Conservation (phyloP, 2,113 vertebrate species). For the Rhinichthys klamathensis region DNA sequence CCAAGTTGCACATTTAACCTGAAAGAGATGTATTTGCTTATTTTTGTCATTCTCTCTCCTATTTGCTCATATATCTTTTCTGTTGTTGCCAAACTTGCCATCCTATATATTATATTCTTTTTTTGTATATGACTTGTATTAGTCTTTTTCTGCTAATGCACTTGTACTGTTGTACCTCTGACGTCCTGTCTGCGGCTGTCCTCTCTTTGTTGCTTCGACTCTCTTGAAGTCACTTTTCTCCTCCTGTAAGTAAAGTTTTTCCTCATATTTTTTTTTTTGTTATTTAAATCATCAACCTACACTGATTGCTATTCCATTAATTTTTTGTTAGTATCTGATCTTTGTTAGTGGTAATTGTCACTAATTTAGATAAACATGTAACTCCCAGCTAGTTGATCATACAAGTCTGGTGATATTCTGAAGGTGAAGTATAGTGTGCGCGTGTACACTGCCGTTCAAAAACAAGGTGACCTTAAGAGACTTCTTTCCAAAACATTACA, state of each 20-base stretch:
- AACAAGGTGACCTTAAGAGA: background rate
- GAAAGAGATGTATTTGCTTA: background rate
- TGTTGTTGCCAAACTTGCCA: background rate
- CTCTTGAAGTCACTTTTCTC: slow-evolving; percentile 11
- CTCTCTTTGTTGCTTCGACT: slow-evolving; percentile 1
- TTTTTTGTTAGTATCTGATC: background rate
- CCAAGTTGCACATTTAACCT: slow-evolving; percentile 18
- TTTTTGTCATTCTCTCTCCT: background rate
- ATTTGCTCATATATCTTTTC: background rate
- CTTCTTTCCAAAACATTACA: too few relatives aligned
- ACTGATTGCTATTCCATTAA: background rate
- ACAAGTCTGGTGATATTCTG: too few relatives aligned
- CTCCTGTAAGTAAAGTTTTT: slow-evolving; percentile 38
- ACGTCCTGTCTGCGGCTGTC: slow-evolving; percentile 17
- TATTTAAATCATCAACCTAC: background rate
- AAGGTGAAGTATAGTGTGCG: too few relatives aligned
- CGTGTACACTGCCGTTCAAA: background rate
- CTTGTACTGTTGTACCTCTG: slow-evolving; percentile 31
- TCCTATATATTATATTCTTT: background rate
- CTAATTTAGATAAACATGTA: background rate
- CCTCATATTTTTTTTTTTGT: too few relatives aligned
- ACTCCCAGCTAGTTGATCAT: background rate
- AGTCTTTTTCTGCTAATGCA: background rate
- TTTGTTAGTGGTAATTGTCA: background rate
- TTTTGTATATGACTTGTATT: background rate